Conservation (phyloP, 30 jellyfish, hydroid and myxozoan species). For the Chironex yamaguchii region DNA sequence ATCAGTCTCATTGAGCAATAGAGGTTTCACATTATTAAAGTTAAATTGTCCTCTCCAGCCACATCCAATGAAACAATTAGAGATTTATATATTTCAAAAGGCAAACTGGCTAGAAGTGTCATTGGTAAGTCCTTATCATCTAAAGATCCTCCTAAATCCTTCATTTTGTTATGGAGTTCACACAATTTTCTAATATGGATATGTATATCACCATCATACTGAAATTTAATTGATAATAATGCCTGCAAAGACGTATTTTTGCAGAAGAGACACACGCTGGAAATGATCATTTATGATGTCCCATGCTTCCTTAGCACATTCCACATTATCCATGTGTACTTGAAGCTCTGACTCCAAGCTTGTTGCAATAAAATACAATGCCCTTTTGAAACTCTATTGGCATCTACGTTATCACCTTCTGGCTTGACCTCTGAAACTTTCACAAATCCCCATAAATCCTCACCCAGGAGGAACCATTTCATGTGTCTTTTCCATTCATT, state of each 20-base stretch:
- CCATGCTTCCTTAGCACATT: slow-evolving; percentile 32
- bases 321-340: slow-evolving; percentile 25
- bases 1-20: slow-evolving; percentile 18
- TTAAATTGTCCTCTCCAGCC: slow-evolving; percentile 21
- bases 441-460: slow-evolving; percentile 48
- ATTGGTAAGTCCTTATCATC: slow-evolving; percentile 48
- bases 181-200: slow-evolving; percentile 12
- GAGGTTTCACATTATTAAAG: slow-evolving; percentile 29
- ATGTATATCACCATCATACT: slow-evolving; percentile 30
- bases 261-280: slow-evolving; percentile 50
- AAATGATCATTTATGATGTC: slow-evolving; percentile 21
- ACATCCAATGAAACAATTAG: slow-evolving; percentile 33
- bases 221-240: slow-evolving; percentile 23
- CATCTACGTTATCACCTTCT: not conserved
- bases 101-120: slow-evolving; percentile 19
- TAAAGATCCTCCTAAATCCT: slow-evolving; percentile 8
- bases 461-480: slow-evolving; percentile 2
- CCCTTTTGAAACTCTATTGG: slow-evolving; percentile 19
- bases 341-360: slow-evolving; percentile 38
- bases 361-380: slow-evolving; percentile 11
- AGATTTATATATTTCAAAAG: slow-evolving; percentile 7
- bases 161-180: slow-evolving; percentile 38
- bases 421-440: slow-evolving; percentile 55
- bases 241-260: slow-evolving; percentile 24
- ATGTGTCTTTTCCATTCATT: slow-evolving; percentile 5